Base-by-base conservation (phyloP, 2,797 vertebrate species). In the Salarias fasciatus region DNA sequence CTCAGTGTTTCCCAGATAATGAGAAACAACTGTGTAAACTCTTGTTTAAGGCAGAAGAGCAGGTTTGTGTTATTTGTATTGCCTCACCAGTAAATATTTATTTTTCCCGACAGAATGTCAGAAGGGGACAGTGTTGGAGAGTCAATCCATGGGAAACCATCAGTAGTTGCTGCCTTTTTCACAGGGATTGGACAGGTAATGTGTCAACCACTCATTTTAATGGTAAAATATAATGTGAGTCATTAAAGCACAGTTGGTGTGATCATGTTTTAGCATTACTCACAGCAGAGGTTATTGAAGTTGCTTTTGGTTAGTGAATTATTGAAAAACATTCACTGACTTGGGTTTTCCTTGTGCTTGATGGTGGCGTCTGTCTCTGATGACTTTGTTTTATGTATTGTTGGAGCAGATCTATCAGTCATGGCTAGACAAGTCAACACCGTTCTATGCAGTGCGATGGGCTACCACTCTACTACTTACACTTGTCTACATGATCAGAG, bases 351-450 rank as follows among this genome's bases (percentile, higher is more conserved):
- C 18, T 24, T 24, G 24, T 24, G 18, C 18, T 2, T 24, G 24
- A 24, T 24, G 18, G 3, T 24, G 18, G 24, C 24, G 18, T 24
- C 18, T 24, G 18, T 24, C 2, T 41, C 29, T 63, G 6, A 35
- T 53, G 1, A n/a, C 31, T 38, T 48, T 11, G 47, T 33, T 62
- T 50, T 50, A 28, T 66, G 9, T 44, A 29, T 46, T 72, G 62
- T 63, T 72, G 58, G 63, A 70, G 71, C 77, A 99, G 98, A 80
- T 99, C 86, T 99, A 99, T 88, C 98, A 99, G 86, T 96, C 97
- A 85, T 98, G 96, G 96, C 90, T 99, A 90, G 98, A 99, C 94
- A 99, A 96, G 91, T 98, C 97, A 53, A 99, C 98, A 2, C 97
- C 98, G 0, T 97, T 98, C 72, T 94, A 95, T 37, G 83, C 92